phyloP scores from a whole-genome alignment of 2,888 invertebrate species.

The Ceriagrion tenellum region DNA sequence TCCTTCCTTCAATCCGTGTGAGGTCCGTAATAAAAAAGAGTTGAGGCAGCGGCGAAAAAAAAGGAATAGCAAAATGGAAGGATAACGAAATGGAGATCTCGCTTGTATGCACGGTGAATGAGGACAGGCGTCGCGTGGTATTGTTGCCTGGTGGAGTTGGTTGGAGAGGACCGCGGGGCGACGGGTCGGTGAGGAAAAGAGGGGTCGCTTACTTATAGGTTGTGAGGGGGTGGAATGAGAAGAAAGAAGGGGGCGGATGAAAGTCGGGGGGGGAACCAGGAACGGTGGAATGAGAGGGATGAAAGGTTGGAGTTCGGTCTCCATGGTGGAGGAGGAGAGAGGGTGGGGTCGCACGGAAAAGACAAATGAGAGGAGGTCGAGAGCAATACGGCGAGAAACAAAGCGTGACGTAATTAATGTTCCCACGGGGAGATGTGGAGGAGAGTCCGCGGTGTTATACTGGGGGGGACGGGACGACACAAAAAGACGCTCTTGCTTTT shows the following conservation, averaged over 20 bases:
- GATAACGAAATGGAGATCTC: constrained; percentile 24
- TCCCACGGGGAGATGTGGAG: constrained; percentile 1
- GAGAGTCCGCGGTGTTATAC: not conserved
- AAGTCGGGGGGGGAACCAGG: no score
- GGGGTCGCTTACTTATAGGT: no score
- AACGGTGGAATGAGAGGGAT: no score
- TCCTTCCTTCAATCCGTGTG: no score
- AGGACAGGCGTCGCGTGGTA: not conserved
- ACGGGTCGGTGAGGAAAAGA: no score
- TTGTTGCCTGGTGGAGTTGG: not conserved
- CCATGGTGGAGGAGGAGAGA: no score
- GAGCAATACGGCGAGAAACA: not conserved
- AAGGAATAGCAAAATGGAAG: not conserved
- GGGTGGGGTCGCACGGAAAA: no score
- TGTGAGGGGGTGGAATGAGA: no score
- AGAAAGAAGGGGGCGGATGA: no score
- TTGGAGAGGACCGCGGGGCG: not conserved
- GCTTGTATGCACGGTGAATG: not conserved
- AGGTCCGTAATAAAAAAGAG: not conserved
- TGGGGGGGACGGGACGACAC: not conserved
- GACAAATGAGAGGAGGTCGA: constrained; percentile 30
- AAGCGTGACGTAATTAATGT: constrained; percentile 25
- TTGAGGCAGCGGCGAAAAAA: not conserved
- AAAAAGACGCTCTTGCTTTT: constrained; percentile 1
- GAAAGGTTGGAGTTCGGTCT: no score